Base-by-base conservation (phyloP, 23 tunicate genomes). In the Styela plicata region DNA sequence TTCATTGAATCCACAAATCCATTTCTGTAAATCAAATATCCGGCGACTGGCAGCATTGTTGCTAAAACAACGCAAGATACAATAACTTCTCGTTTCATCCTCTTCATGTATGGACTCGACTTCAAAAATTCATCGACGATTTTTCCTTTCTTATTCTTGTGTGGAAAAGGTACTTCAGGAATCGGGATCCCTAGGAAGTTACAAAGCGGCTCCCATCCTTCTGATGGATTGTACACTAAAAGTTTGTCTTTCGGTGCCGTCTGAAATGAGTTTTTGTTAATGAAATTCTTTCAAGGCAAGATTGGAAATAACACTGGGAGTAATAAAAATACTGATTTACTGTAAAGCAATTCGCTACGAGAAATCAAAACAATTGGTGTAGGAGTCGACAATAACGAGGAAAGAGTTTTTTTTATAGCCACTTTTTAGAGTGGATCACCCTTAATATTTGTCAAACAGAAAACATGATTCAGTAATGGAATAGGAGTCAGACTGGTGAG, bases 151-250 rank as follows among this genome's bases (percentile, higher is more conserved):
- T 82, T 87, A 53, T 87, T 87, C 74, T 75, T 34, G 13, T 44
- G 57, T 44, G 57, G 57, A 13, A 44, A 44, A 5, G 57, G 57
- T 44, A 5, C 57, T 7, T 63, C 23, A 21, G 88, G 88, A 31
- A 78, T 31, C 1, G 88, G 88, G 3, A 52, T 64, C 1, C 68
- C 83, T 16, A 85, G 34, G 67, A 85, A 85, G 27, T 76, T 67
- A 66, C 88, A 85, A 7, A 85, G 44, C 26, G 88, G 88, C 36
- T 77, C 83, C 88, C 88, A 85, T 16, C 88, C 88, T 23, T 85
- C 88, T 18, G 73, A n/a, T 21, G 63, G 67, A 5, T 85, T 66
- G 37, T 75, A 85, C 2, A 65, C 29, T 2, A 85, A 25, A 16
- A 85, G 28, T 36, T 77, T 74, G 30, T 77, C 88, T 67, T 85